A percentile compares a stretch with the other conserved stretches of the same genome.
phyloP scores from a whole-genome alignment of 2,888 invertebrate genomes.

The Subacronicta megacephala region DNA sequence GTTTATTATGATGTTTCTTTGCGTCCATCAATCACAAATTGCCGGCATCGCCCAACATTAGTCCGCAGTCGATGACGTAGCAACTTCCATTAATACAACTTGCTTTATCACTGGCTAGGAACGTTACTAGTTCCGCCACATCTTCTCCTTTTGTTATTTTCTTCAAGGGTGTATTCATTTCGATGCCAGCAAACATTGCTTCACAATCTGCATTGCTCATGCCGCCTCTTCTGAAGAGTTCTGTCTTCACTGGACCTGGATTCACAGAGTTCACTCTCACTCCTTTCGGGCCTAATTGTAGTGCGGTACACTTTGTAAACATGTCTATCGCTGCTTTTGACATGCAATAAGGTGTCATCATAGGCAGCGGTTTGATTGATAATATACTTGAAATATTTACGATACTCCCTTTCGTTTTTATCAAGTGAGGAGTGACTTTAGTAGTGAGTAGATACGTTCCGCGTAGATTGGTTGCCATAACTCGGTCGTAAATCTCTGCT shows the following conservation, averaged over 20 bases:
- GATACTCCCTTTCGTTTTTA: constrained; percentile 74
- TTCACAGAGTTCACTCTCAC: constrained; percentile 79
- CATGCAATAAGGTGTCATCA: constrained; percentile 76
- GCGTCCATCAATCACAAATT: constrained; percentile 58
- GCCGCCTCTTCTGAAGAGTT: constrained; percentile 72
- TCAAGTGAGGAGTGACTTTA: constrained; percentile 68
- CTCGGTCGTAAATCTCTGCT: constrained; percentile 67
- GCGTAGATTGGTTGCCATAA: constrained; percentile 76
- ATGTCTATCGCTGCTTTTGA: constrained; percentile 80
- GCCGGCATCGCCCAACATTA: constrained; percentile 67
- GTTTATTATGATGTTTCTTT: constrained; percentile 42
- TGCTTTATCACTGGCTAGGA: constrained; percentile 76
- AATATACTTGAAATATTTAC: constrained; percentile 77
- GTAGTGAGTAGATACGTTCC: constrained; percentile 73
- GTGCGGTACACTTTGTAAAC: constrained; percentile 78
- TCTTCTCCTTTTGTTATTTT: constrained; percentile 70
- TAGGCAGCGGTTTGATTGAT: constrained; percentile 66
- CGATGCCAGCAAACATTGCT: constrained; percentile 63
- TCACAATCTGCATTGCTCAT: constrained; percentile 65
- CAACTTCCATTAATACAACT: constrained; percentile 74
- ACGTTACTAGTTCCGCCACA: constrained; percentile 74
- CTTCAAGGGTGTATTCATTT: constrained; percentile 65
- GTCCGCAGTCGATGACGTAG: constrained; percentile 74
- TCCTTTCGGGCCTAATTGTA: constrained; percentile 71
- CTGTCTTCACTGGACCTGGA: constrained; percentile 77